Evolutionary conservation across 2,113 vertebrate genomes (phyloP).

Genomic region (Bos javanicus): DNA sequence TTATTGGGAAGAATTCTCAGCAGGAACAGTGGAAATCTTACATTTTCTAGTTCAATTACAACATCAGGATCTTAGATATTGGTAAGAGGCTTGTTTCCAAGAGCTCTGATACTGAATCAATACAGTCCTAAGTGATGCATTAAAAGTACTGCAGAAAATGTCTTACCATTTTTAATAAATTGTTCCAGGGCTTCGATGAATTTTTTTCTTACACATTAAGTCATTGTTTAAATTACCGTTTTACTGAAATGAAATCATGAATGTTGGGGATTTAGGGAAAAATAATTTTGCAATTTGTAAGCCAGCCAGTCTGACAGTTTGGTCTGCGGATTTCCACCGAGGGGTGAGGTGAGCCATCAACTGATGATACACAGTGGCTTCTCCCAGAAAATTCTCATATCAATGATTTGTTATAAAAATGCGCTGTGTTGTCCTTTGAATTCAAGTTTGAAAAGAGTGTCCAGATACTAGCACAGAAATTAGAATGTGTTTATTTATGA

Average conservation of each 20-base stretch:
- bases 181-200: constrained; percentile 77
- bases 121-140: constrained; percentile 80
- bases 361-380: background rate
- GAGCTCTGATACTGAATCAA: constrained; percentile 81
- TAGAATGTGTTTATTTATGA: background rate
- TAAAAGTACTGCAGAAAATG: constrained; percentile 74
- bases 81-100: constrained; percentile 83
- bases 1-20: constrained; percentile 86
- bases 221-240: constrained; percentile 80
- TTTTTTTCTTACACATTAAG: constrained; percentile 74
- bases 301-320: background rate
- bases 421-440: background rate
- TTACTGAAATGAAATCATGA: constrained; percentile 77
- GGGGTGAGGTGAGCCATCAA: background rate
- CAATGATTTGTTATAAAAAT: constrained; percentile 10
- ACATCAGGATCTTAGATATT: constrained; percentile 79
- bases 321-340: background rate
- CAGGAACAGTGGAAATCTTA: constrained; percentile 82
- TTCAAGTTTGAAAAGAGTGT: background rate
- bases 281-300: constrained; percentile 59
- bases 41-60: constrained; percentile 86
- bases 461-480: background rate
- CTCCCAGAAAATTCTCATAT: background rate
- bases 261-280: constrained; percentile 67
- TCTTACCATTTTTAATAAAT: constrained; percentile 81